Conservation (phyloP, 2,888 invertebrate species). For the Ectemnius lituratus region DNA sequence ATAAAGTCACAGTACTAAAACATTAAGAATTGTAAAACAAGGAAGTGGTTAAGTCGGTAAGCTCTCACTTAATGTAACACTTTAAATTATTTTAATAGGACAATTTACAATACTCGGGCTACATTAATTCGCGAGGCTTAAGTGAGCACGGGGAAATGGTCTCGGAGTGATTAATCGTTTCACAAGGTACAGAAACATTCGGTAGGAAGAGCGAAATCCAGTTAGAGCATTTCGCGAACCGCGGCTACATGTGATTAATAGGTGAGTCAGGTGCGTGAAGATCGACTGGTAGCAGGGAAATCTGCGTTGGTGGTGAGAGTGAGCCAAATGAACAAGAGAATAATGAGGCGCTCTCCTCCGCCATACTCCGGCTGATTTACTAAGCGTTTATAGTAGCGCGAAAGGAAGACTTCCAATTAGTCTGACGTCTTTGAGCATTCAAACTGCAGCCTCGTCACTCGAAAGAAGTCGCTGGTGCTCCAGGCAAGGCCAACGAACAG, state of each 20-base stretch:
- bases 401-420: too few relatives aligned
- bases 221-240: not conserved
- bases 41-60: too few relatives aligned
- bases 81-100: not conserved
- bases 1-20: too few relatives aligned
- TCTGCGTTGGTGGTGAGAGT: not conserved
- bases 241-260: conserved; percentile 12
- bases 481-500: too few relatives aligned
- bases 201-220: conserved; percentile 7
- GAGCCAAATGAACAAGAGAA: not conserved
- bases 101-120: not conserved
- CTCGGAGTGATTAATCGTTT: not conserved
- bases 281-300: conserved; percentile 3
- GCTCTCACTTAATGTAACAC: too few relatives aligned
- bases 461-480: too few relatives aligned
- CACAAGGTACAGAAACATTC: conserved; percentile 3
- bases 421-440: too few relatives aligned
- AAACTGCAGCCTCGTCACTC: too few relatives aligned
- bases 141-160: not conserved
- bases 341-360: conserved; percentile 1
- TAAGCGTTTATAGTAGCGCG: too few relatives aligned
- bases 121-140: not conserved
- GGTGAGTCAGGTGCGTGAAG: conserved; percentile 1
- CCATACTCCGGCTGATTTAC: not conserved
- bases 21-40: too few relatives aligned